phyloP scores from a whole-genome alignment of 2,888 invertebrate species.

The Vandiemenella viatica region DNA sequence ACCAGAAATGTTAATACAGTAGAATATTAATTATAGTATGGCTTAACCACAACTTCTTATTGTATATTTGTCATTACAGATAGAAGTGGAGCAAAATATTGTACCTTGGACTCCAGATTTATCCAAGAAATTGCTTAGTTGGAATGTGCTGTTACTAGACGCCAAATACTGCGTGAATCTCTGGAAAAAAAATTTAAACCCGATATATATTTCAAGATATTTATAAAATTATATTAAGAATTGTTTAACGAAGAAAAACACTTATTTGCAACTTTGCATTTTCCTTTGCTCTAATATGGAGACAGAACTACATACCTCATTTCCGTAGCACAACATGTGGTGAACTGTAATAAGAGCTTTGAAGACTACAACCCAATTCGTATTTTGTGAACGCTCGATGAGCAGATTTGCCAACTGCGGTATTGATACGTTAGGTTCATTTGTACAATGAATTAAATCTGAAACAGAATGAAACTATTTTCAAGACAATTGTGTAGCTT shows the following conservation, averaged over 20 bases:
- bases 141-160: slow-evolving; percentile 98
- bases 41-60: too few species aligned
- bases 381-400: slow-evolving; percentile 93
- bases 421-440: slow-evolving; percentile 98
- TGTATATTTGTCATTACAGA: too few species aligned
- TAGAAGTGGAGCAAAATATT: too few species aligned
- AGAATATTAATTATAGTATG: too few species aligned
- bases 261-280: too few species aligned
- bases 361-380: slow-evolving; percentile 98
- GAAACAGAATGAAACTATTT: slow-evolving; percentile 29
- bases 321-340: slow-evolving; percentile 98
- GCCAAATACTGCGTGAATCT: slow-evolving; percentile 99
- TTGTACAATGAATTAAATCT: slow-evolving; percentile 99
- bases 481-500: too few species aligned
- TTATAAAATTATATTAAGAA: not conserved
- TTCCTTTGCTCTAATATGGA: not conserved
- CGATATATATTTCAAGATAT: not conserved
- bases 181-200: slow-evolving; percentile 42
- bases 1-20: too few species aligned
- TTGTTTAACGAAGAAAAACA: not conserved
- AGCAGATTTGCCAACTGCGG: slow-evolving; percentile 96
- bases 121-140: slow-evolving; percentile 93
- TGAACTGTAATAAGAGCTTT: slow-evolving; percentile 96
- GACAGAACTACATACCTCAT: slow-evolving; percentile 59
- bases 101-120: slow-evolving; percentile 97